Evolutionary conservation across 2,797 vertebrate species (phyloP), one percentile per base, ranked within the genome.

Genomic region (Sebastes aleutianus): DNA sequence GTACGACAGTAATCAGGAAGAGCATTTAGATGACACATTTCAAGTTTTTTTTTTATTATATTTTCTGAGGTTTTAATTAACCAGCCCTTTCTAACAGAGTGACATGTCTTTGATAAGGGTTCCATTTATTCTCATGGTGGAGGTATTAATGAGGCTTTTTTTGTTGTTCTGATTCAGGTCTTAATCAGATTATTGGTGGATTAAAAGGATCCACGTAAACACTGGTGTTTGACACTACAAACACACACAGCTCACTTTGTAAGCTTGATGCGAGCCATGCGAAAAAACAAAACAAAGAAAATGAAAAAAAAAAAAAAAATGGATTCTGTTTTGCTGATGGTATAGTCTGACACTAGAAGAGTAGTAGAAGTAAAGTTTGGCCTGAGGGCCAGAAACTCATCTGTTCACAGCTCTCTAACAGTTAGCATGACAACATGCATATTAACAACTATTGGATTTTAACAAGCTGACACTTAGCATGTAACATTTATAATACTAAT

Each of bases 101-200:
- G 53, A 36, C 31, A 56, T 27, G 31, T 69, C 57, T 70, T 26
- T 70, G 50, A 78, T 47, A 56, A 64, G 26, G 47, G 64, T 61
- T 47, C 27, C 8, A 26, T 43, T 78, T 56, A 62, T 16, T 78
- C 47, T 70, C 12, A 2, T 13, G 62, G n/a, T 64, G 18, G 22
- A 24, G 3, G 43, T 29, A 63, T 70, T 39, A 54, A 76, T 67
- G 74, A 76, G 74, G n/a, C 8, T 6, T 63, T 77, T 70, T 70
- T 64, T 43, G 39, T 43, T 43, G 39, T 71, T 65, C 26, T 65
- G 58, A 32, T 70, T 70, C 50, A 71, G 32, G 50, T 72, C n/a
- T 73, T 73, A 73, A 67, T 79, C 39, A 79, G 36, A 73, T 73
- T 59, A 67, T 29, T 26, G 54, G 16, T 73, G 71, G 56, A 62